These are phyloP conservation scores for Danio kyathit DNA, from an alignment of 2,797 vertebrate species.

Conservation along the genomic window DNA sequence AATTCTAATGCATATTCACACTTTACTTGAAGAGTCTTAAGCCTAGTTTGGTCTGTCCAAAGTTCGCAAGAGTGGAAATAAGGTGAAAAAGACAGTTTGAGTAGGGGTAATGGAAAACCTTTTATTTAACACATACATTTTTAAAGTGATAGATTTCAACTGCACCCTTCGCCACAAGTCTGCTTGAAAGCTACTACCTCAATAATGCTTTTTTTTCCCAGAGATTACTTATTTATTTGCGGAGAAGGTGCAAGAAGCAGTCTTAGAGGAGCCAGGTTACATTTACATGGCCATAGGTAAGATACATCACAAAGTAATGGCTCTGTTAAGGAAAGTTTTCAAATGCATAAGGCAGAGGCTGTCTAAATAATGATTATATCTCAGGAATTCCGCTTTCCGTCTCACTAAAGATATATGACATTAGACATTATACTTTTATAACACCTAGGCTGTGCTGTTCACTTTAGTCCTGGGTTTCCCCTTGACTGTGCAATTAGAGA, in stretches of 20 bases:
- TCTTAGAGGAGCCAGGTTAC: constrained; percentile 43
- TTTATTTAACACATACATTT: constrained; percentile 81
- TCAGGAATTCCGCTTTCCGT: constrained; percentile 54
- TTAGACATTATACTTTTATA: constrained; percentile 30
- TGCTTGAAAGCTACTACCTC: constrained; percentile 80
- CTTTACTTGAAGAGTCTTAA: neutral
- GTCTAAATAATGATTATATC: constrained; percentile 65
- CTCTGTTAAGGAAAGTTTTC: constrained; percentile 68
- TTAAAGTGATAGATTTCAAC: constrained; percentile 78
- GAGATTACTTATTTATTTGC: constrained; percentile 83
- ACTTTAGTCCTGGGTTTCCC: constrained; percentile 42
- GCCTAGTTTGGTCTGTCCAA: constrained; percentile 61
- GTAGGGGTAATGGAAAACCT: constrained; percentile 76
- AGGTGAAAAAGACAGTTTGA: constrained; percentile 72
- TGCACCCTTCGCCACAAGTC: constrained; percentile 63
- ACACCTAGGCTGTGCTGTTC: neutral
- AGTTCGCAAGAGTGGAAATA: constrained; percentile 72
- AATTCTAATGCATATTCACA: constrained; percentile 9
- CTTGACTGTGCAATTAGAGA: constrained; percentile 63
- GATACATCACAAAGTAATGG: constrained; percentile 65
- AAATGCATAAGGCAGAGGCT: constrained; percentile 72
- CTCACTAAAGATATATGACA: constrained; percentile 1
- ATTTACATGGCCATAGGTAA: constrained; percentile 65
- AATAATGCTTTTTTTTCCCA: constrained; percentile 72
- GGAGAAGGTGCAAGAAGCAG: constrained; percentile 76